phyloP scores from a whole-genome alignment of 2,797 vertebrate species.

The Hafferia zeledoni region DNA sequence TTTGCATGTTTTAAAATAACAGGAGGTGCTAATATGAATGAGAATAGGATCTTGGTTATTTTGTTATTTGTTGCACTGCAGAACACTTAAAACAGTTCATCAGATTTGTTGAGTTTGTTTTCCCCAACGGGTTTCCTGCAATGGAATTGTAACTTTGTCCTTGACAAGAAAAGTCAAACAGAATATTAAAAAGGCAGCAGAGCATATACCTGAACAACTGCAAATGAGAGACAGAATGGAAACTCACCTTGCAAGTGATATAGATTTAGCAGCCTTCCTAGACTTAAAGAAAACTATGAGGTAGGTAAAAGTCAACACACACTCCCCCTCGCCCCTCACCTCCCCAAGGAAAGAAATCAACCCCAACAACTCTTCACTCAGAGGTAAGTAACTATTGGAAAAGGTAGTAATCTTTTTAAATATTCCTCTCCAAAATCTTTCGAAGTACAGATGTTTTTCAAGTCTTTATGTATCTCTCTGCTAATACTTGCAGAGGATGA shows the following conservation, averaged over 20 bases:
- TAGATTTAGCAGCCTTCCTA: neutral
- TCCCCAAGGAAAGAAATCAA: neutral
- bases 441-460: neutral
- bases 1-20: neutral
- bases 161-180: neutral
- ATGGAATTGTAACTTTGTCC: slow-evolving; percentile 3
- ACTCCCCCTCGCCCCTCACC: rapidly evolving
- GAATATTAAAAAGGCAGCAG: slow-evolving; percentile 27
- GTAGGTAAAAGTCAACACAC: neutral
- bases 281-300: neutral
- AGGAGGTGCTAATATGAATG: neutral
- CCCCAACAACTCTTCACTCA: neutral
- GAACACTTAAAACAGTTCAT: neutral
- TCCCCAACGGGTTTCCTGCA: neutral
- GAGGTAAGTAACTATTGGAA: neutral
- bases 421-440: neutral
- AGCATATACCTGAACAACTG: neutral
- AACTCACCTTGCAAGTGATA: neutral
- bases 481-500: neutral
- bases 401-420: neutral
- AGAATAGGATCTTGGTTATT: neutral
- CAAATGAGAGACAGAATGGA: slow-evolving; percentile 11
- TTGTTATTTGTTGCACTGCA: neutral
- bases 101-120: neutral
- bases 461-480: neutral